Base-by-base conservation (phyloP, 2,888 invertebrate species). In the Parnassius orleans region DNA sequence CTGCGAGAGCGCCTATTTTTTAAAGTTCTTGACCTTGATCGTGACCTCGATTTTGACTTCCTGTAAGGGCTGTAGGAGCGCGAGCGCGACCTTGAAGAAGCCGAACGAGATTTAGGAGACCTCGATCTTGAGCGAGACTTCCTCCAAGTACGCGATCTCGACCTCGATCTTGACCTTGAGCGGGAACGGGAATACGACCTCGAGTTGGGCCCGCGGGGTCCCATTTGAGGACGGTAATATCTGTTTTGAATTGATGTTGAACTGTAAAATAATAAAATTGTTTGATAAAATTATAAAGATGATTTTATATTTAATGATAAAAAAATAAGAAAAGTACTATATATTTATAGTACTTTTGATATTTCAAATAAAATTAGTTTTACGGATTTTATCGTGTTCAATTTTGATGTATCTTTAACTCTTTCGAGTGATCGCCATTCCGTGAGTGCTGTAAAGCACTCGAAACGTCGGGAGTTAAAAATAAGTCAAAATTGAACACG, bases 1-100 rank as follows among this genome's bases (percentile, higher is more conserved):
- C 87, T 90, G 64, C 82, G 77, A 44, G 89, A 88, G 41, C 82
- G 79, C 73, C 82, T 80, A 66, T 14, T 57, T 24, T 73, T 80
- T 71, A 80, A 79, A 61, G 78, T 80, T 68, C 80, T 79, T 61
- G 72, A 66, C 53, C 64, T 79, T 61, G 72, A 67, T 53, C 64
- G 67, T n/a, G 83, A 78, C 64, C 78, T 74, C 15, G 84, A 83
- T 57, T 76, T 70, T 10, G 78, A 80, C 77, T 78, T 81, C 74
- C 74, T 81, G 80, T 76, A 73, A 10, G 78, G 76, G 70, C 86
- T 88, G 82, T 81, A 75, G 67, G 92, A 75, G 66, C 70, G 55
- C 9, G 81, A 78, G 41, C 81, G 84, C 10, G 56, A 57, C 47
- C 57, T 61, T 50, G 61, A 55, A 10, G 51, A 87, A 57, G 81